Evolutionary conservation across 1,140 invertebrate species (phyloP), one percentile per base, ranked within the genome.

Genomic region (Aphelenchoides avenae): DNA sequence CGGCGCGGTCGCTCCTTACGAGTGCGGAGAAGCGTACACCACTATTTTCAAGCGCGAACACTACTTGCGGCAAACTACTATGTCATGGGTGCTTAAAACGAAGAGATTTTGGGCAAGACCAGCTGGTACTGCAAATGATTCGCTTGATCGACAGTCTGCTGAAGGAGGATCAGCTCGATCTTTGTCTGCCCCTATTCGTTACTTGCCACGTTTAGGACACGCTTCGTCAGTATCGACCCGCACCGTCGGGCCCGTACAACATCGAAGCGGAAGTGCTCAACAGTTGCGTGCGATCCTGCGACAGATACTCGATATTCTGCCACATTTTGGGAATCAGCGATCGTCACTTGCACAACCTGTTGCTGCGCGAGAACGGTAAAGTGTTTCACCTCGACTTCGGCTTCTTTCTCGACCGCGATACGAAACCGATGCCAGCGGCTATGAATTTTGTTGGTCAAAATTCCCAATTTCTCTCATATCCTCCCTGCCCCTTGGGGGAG

Each of bases 301-400:
- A 94, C 61, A 94, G 95, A 0, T 99, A 99, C 77, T 97, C 91
- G 79, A 89, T 99, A 11, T 94, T 99, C 31, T 98, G 93, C 0
- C 98, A 99, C 77, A 79, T 99, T 34, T 79, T 99, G 30, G 94
- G 93, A 7, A 91, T 99, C 15, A 94, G 95, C 3, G 95, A 99
- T 80, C 83, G 95, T 24, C 94, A 99, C 83, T 83, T 97, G 49
- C 94, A 99, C 78, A 99, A 99, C 82, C 79, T 99, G 22, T 80
- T 99, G 13, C 59, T 75, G 3, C 73, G 73, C 41, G 68, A 77
- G 37, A 75, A 73, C 79, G 82, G 93, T 0, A 89, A 90, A 73
- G 80, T 98, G 22, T 97, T 99, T 78, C 95, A 99, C 78, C 94
- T 99, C 62, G 95, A 99, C 81, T 99, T 99, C 80, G 94, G 94